Base-by-base conservation (phyloP, 2,113 vertebrate genomes). In the Aegithalos caudatus region DNA sequence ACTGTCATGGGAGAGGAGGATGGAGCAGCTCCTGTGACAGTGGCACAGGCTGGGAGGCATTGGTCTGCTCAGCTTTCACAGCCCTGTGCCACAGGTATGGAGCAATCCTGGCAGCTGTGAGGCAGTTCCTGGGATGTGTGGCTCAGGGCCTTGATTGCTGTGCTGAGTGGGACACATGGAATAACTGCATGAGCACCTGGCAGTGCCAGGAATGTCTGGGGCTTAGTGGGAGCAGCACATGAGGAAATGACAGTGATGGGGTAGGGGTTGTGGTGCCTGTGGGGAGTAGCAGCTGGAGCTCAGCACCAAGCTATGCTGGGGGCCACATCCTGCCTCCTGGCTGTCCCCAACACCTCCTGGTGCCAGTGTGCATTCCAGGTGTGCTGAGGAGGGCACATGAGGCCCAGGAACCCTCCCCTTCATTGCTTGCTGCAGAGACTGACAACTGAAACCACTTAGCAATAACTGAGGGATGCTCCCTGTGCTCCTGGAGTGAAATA, bases 181-280 rank as follows among this genome's bases (percentile, higher is more conserved):
- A 69, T 28, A 80, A 37, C 29, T 67, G 18, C 42, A 6, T 28
- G 88, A 35, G 19, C 33, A 7, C n/a, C 74, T 14, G 31, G 42
- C 54, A 67, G 64, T 18, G 47, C 58, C 12, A 18, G 20, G 71
- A 37, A 23, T 89, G 44, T 74, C n/a, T 84, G 86, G 69, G 86
- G 60, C 51, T 42, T 5, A 22, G 62, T 3, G 1, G 51, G 12
- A 19, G 37, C 29, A 1, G 23, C 44, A 1, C 3, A 1, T 5
- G 28, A 0, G 2, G 78, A 81, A 50, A 40, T 90, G 57, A 69
- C 31, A 27, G 50, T 18, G 18, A 8, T 12, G 21, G 45, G 38
- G 24, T 15, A 10, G 64, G 1, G 3, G 57, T 64, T 29, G 35
- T 5, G 7, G 40, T 51, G 50, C 25, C 9, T 4, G 8, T 18